phyloP scores from a whole-genome alignment of 1,140 invertebrate species.

The Pseudomyrmex cubaensis region DNA sequence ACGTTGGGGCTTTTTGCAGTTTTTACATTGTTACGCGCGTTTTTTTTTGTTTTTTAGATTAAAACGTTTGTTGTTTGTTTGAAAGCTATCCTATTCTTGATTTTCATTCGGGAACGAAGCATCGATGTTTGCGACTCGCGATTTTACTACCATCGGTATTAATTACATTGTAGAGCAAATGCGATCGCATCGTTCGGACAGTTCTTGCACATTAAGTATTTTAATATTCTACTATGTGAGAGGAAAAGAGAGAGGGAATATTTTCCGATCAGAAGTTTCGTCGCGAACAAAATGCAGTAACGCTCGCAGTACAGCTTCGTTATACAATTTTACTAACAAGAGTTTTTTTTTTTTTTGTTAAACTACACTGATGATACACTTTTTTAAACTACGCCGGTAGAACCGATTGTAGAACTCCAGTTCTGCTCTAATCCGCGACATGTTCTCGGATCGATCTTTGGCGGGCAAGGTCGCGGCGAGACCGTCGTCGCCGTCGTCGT shows the following conservation, averaged over 20 bases:
- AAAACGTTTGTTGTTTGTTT: no score
- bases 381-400: neutral
- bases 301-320: neutral
- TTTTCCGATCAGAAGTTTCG: neutral
- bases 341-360: neutral
- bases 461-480: slow-evolving; percentile 59
- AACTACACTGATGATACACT: neutral
- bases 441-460: slow-evolving; percentile 48
- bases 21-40: no score
- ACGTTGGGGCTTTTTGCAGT: no score
- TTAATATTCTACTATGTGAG: no score
- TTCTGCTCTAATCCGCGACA: slow-evolving; percentile 41
- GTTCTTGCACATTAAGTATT: no score
- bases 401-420: neutral
- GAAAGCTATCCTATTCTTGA: no score
- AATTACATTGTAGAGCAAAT: no score
- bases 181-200: no score
- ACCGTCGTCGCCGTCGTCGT: slow-evolving; percentile 23
- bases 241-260: no score
- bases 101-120: neutral
- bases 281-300: neutral
- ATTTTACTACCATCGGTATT: neutral
- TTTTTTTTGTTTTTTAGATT: no score
- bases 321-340: neutral
- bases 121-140: slow-evolving; percentile 1